Conservation (phyloP, 1,140 invertebrate species). For the Eumaeus atala region DNA sequence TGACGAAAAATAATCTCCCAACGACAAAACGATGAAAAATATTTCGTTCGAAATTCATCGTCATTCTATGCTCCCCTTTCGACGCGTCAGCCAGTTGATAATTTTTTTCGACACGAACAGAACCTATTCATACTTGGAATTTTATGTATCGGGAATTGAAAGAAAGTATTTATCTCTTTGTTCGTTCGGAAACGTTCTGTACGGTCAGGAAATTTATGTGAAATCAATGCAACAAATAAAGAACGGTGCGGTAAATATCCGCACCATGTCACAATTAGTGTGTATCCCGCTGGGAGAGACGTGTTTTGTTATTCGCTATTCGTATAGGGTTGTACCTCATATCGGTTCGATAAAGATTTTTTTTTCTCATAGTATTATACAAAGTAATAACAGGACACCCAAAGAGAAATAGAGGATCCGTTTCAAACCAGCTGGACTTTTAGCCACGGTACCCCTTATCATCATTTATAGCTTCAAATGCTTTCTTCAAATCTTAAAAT, state of each 20-base stretch:
- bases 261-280: conserved; percentile 43
- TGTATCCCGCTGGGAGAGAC: conserved; percentile 31
- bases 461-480: too few species aligned
- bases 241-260: conserved; percentile 38
- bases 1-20: too few species aligned
- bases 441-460: too few species aligned
- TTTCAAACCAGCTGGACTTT: too few species aligned
- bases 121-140: conserved; percentile 10
- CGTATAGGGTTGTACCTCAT: conserved; percentile 1
- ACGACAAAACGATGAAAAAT: conserved; percentile 7
- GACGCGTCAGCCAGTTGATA: conserved; percentile 6
- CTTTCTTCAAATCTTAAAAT: too few species aligned
- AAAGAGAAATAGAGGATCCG: too few species aligned
- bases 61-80: conserved; percentile 1
- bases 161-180: conserved; percentile 10
- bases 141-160: conserved; percentile 7
- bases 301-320: conserved; percentile 33
- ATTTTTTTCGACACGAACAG: conserved; percentile 7
- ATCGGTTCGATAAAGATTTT: not conserved
- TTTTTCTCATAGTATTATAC: too few species aligned
- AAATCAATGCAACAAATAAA: conserved; percentile 57
- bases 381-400: too few species aligned
- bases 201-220: conserved; percentile 34
- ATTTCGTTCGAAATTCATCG: not conserved
- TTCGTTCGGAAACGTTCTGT: conserved; percentile 3